Percentiles rank a stretch among this genome's conserved stretches.
Conservation (phyloP, 2,888 invertebrate species). For the Schrankia costaestrigalis region DNA sequence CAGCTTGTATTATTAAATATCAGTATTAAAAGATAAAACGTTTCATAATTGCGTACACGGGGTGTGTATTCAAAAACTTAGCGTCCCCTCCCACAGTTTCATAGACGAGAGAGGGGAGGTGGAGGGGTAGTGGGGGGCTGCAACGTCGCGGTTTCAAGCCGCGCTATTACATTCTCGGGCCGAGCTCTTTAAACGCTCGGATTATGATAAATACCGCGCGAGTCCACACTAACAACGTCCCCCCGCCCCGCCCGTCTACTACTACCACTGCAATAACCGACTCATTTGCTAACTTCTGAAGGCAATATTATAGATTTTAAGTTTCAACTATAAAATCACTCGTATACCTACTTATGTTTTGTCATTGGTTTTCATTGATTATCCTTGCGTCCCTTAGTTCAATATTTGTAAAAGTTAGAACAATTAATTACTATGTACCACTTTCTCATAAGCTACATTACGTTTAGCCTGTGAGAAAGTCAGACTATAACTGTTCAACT, state of each 20-base stretch:
- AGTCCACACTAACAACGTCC: slow-evolving; percentile 4
- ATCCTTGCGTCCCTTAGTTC: too few species aligned
- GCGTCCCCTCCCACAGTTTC: not conserved
- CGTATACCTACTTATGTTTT: too few species aligned
- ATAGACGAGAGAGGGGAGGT: not conserved
- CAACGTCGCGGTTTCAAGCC: slow-evolving; percentile 8
- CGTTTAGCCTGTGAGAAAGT: too few species aligned
- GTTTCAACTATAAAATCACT: too few species aligned
- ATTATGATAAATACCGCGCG: slow-evolving; percentile 27
- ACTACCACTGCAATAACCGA: slow-evolving; percentile 9
- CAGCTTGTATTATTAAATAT: too few species aligned
- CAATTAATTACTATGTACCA: too few species aligned
- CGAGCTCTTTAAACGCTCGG: slow-evolving; percentile 27
- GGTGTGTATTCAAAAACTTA: slow-evolving; percentile 27
- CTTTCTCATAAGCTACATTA: too few species aligned
- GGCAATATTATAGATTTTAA: too few species aligned
- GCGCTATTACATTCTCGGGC: slow-evolving; percentile 24
- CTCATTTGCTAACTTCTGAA: slow-evolving; percentile 22
- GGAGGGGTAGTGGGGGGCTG: not conserved
- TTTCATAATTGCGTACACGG: slow-evolving; percentile 31
- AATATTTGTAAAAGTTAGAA: too few species aligned
- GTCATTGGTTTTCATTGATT: too few species aligned
- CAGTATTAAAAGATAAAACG: too few species aligned
- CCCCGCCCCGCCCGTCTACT: slow-evolving; percentile 2
- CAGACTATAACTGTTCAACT: too few species aligned